Base-by-base conservation (phyloP, 2,888 invertebrate genomes). In the Deroplatys truncata region DNA sequence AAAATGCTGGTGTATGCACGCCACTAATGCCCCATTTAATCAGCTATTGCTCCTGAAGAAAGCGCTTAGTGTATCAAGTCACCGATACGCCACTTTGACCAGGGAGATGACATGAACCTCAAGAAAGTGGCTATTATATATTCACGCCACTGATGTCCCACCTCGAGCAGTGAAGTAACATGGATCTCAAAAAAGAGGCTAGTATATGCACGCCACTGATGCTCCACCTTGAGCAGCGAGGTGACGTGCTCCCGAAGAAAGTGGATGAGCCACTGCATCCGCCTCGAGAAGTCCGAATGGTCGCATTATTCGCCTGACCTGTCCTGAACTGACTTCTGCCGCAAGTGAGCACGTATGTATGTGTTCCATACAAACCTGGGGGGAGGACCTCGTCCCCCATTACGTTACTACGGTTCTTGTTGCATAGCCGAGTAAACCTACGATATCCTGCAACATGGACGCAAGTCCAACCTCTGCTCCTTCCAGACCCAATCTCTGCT, bases 291-390 rank as follows among this genome's bases (percentile, higher is more conserved):
- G 35, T 85, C 35, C 89, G 72, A 89, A 89, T 89, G 85, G 82
- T 82, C 89, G 82, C 31, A 89, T 89, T 89, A 89, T 29, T 35
- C 85, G 89, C 89, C 89, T 89, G 89, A 85, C 85, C 85, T 89
- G 89, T 43, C 85, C 85, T 82, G 82, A 89, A 89, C 89, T 85
- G 89, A 89, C 89, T 89, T 89, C 89, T 84, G n/a, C 31, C 28
- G 84, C 25, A 72, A 72, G 56, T 72, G 56, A 72, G 56, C 56
- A 25, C 56, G 56, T 72, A 72, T 20, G 56, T 72, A 72, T 72
- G 56, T 72, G 56, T 72, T 72, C 56, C 56, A 72, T 72, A 72
- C 56, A 56, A 49, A 49, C 85, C 56, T n/a, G n/a, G n/a, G n/a
- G 10, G 43, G 10, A 25, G 35, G 84, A 31, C 43, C 25, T 85